Base-by-base conservation (phyloP, 2,888 invertebrate species). In the Acanthoscelides obtectus region DNA sequence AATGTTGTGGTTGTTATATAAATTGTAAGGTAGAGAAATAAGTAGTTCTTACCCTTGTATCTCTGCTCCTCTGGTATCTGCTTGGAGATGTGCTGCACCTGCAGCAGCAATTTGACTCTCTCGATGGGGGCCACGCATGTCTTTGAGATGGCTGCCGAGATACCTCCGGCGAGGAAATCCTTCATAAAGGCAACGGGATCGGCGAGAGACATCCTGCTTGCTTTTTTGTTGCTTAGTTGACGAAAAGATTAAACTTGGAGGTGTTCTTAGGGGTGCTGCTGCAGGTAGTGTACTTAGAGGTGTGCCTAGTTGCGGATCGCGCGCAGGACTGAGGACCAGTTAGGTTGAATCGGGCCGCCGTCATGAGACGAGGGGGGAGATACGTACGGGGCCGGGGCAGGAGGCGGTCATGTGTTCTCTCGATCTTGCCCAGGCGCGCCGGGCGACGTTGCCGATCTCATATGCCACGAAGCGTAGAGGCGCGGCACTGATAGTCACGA, bases 71-170 rank as follows among this genome's bases (percentile, higher is more conserved):
- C 90, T 5, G 93, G 79, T 80, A 97, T 94, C 87, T 96, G 95
- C 87, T 95, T 96, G 81, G 94, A 95, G 77, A 96, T 93, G 87
- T 94, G 94, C 88, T 97, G 97, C 77, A 97, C 97, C 88, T 98
- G 98, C 77, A 98, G 89, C 75, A 98, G 90, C 79, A 98, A 88
- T 86, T 98, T 98, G 68, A 98, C 97, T 83, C 97, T 90, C 88
- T 98, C 97, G 82, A 98, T 97, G 72, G 98, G 97, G 20, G 98
- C 97, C 74, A 97, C 96, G 66, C 94, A 92, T 67, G 97, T 98
- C 86, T 98, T 98, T 70, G 97, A 96, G 77, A 97, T 91, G 66
- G 97, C 97, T 45, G 97, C 97, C 67, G 97, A 94, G 69, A 96
- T 89, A 76, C 97, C 97, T 79, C 97, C 97, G 76, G 96, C 96